Base-by-base conservation (phyloP, 2,797 vertebrate genomes). In the Apogon talboti region DNA sequence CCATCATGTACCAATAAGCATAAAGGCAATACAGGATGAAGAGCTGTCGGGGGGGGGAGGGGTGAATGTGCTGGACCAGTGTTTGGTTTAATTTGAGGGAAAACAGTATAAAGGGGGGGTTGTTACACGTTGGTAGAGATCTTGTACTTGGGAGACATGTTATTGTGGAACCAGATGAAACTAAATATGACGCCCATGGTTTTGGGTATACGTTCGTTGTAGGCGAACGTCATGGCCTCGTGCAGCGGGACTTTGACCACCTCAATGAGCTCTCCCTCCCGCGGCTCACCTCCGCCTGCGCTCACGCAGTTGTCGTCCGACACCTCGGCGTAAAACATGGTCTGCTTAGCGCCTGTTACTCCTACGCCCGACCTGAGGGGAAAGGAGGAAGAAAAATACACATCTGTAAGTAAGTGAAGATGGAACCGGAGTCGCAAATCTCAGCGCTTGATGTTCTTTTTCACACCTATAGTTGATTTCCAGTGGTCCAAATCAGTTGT, bases 241-340 rank as follows among this genome's bases (percentile, higher is more conserved):
- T 92, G 94, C 78, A 98, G 85, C 37, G 96, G 96, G 78, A 99
- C 85, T 82, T 96, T 95, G 41, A 98, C 91, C 51, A 97, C 96
- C 91, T 98, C 95, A 14, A 97, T 97, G 57, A 97, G 90, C 87
- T 98, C 96, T 0, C 96, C 97, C 85, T 98, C 97, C 56, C 89
- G 84, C 0, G 92, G 89, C 82, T 94, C 91, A 52, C 97, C 96
- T 19, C 97, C 96, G 0, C 96, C 97, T 11, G 90, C 92, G 43
- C 94, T 83, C 0, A 88, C 84, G 24, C 81, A 91, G 93, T 96
- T 95, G 84, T 95, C 94, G 0, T 98, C 96, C 0, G 96, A 96
- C 78, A 99, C 96, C 89, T 97, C 96, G 0, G 94, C 94, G 0
- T 98, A 99, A 86, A 98, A 98, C 92, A 97, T 91, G 7, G 96